Conservation (phyloP, 2,888 invertebrate genomes). For the Chelonus formosanus region DNA sequence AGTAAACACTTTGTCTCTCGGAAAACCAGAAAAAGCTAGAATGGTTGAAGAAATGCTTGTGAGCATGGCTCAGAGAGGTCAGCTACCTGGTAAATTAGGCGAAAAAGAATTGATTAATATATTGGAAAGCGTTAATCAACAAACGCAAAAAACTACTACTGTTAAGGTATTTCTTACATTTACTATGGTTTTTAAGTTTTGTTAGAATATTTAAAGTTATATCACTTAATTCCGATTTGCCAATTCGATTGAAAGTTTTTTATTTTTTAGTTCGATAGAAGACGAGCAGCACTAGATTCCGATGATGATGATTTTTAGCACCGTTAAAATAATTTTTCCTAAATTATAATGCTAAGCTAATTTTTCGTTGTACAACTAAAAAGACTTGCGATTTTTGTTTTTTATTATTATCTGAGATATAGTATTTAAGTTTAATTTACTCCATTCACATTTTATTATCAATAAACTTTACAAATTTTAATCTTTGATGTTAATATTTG, state of each 20-base stretch:
- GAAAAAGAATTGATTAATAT: conserved; percentile 87
- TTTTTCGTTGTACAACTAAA: no score
- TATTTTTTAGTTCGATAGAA: conserved; percentile 79
- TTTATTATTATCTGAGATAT: no score
- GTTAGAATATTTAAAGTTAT: no score
- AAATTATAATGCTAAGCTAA: no score
- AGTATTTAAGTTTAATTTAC: no score
- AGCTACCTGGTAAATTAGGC: conserved; percentile 81
- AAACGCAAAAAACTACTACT: conserved; percentile 78
- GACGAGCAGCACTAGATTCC: conserved; percentile 87
- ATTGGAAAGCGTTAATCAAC: conserved; percentile 86
- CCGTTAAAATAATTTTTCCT: not conserved
- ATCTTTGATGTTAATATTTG: conserved; percentile 11
- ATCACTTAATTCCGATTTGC: no score
- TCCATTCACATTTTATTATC: conserved; percentile 12
- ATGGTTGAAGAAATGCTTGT: conserved; percentile 95
- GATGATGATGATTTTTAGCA: conserved; percentile 72
- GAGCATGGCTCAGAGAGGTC: conserved; percentile 93
- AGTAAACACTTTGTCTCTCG: conserved; percentile 91
- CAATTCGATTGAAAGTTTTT: not conserved
- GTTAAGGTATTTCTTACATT: conserved; percentile 71
- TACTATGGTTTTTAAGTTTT: no score
- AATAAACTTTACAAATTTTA: conserved; percentile 17
- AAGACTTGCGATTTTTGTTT: no score
- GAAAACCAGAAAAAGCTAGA: conserved; percentile 95